These are phyloP conservation scores for Misgurnus mizolepis DNA, from an alignment of 2,113 vertebrate species.

Conservation along the genomic window DNA sequence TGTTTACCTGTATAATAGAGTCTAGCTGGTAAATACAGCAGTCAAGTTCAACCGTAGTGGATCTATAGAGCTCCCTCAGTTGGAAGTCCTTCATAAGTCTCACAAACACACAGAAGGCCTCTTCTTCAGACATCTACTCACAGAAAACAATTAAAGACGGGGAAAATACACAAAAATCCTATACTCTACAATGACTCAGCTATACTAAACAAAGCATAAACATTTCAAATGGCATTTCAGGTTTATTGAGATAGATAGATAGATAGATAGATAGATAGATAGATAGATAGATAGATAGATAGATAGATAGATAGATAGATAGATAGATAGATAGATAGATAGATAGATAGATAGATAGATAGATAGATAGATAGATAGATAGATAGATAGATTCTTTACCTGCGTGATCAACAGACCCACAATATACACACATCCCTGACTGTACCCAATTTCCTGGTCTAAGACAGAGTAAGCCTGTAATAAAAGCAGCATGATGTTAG, in stretches of 20 bases:
- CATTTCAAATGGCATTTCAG: too few relatives aligned
- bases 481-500: slow-evolving; percentile 46
- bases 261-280: too few relatives aligned
- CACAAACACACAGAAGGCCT: slow-evolving; percentile 97
- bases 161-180: background rate
- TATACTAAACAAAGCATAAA: too few relatives aligned
- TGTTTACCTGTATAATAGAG: slow-evolving; percentile 92
- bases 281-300: too few relatives aligned
- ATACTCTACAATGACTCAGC: too few relatives aligned
- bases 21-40: slow-evolving; percentile 99
- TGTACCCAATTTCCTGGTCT: slow-evolving; percentile 95
- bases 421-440: slow-evolving; percentile 96
- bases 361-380: too few relatives aligned
- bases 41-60: slow-evolving; percentile 92
- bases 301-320: too few relatives aligned
- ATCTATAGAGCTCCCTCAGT: slow-evolving; percentile 95
- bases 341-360: too few relatives aligned
- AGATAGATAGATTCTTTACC: slow-evolving; percentile 72
- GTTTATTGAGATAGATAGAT: too few relatives aligned
- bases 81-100: slow-evolving; percentile 98
- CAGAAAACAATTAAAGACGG: background rate
- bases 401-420: slow-evolving; percentile 96
- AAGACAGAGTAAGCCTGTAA: slow-evolving; percentile 94
- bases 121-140: slow-evolving; percentile 95
- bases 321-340: too few relatives aligned